Base-by-base conservation (phyloP, 2,888 invertebrate species). In the Stictocephala bisonia region DNA sequence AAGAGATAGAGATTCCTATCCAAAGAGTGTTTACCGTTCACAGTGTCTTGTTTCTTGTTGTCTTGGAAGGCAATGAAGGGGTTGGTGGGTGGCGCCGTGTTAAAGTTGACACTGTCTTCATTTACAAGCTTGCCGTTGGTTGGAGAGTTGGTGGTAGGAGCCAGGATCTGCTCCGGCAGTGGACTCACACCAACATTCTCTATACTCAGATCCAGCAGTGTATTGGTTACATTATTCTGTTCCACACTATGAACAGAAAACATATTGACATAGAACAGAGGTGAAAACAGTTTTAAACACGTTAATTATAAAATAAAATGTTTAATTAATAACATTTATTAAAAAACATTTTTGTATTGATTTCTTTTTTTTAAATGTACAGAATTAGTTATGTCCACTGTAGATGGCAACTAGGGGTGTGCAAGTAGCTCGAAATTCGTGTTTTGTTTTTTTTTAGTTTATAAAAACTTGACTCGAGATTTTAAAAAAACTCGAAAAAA, bases 201-300 rank as follows among this genome's bases (percentile, higher is more conserved):
- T 35, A 73, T 70, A 64, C 76, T 75, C 81, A 86, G 82, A 82
- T 86, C 86, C 81, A 86, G 83, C 79, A 86, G 83, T 82, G 85
- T 85, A 83, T 85, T 86, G 79, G 85, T 85, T 81, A 84, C 85
- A 83, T 86, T 86, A 82, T 85, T 86, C 82, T 85, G 60, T 35
- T 73, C 73, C 53, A 73, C 84, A 80, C 85, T 86, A 84, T 76
- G 84, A 79, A 22, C 74, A 68, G 73, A 77, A 81, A 82, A 82
- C 44, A 56, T 66, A 50, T 29, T n/a, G 6, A 9, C 15, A 44
- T 7, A 22, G 18, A n/a, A n/a, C n/a, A n/a, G n/a, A n/a, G n/a
- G n/a, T n/a, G n/a, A n/a, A n/a, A n/a, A n/a, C n/a, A n/a, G n/a
- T n/a, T n/a, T n/a, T n/a, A n/a, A n/a, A n/a, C n/a, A n/a, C n/a